Evolutionary conservation across 2,113 vertebrate species (phyloP), one percentile per base, ranked within the genome.

Genomic region (Eulemur macaco): DNA sequence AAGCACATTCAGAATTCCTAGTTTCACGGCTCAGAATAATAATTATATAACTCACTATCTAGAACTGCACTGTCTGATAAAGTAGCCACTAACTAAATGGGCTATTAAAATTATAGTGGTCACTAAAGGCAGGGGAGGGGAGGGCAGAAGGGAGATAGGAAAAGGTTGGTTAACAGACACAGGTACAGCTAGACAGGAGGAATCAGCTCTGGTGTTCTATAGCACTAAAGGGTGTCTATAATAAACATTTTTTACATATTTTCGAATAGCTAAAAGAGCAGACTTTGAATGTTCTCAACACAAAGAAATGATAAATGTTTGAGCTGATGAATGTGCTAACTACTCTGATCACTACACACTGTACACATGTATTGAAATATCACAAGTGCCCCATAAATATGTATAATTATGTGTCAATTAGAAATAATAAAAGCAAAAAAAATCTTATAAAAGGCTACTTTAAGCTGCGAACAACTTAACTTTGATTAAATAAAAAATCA

Each of bases 1-100:
- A 91, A 88, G 25, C 8, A 15, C 54, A 91, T 25, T 82, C n/a
- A 37, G 73, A 95, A 97, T 89, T 82, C 54, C 84, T 78, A 58
- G 14, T 91, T 86, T 52, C 50, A 66, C 15, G 45, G 74, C 15
- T 76, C 31, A 95, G 23, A 90, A 56, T 81, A 92, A 85, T n/a
- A 85, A 85, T 58, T 73, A 50, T 3, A 31, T 47, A 86, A n/a
- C 50, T 74, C 47, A 71, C 77, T 21, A 37, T 63, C 39, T 54
- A 45, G 34, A 94, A 47, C 66, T 92, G 8, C 7, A n/a, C 6
- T 56, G 17, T 52, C 42, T 89, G 3, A 52, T 1, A 83, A 17
- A 56, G 45, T 2, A 89, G 47, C 23, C 29, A 69, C 66, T 31
- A 60, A n/a, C 56, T 56, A 58, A 17, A 58, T 5, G 18, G 10